Evolutionary conservation across 1,140 invertebrate species (phyloP).

Genomic region (Goniozus legneri): DNA sequence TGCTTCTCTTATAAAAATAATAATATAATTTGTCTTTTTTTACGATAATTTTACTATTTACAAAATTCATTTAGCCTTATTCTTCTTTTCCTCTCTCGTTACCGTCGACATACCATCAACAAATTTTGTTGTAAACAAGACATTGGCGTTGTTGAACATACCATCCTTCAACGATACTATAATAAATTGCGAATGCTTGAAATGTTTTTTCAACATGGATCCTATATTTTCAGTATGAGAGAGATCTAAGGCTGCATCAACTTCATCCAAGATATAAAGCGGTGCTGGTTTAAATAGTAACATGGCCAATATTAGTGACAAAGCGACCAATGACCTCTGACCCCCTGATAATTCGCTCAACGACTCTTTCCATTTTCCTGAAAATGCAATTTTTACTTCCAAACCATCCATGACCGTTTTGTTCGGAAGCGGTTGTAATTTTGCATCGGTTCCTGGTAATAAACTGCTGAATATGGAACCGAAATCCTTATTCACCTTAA

Average conservation of each 20-base stretch:
- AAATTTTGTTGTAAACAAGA: conserved; percentile 93
- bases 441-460: conserved; percentile 84
- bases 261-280: conserved; percentile 97
- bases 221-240: conserved; percentile 99
- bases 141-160: conserved; percentile 99
- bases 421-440: conserved; percentile 73
- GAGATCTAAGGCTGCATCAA: conserved; percentile 96
- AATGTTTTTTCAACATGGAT: conserved; percentile 90
- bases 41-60: too few species aligned
- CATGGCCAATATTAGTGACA: conserved; percentile 95
- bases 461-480: conserved; percentile 93
- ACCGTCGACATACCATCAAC: conserved; percentile 94
- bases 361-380: conserved; percentile 94
- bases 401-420: conserved; percentile 79
- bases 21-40: too few species aligned
- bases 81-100: conserved; percentile 58
- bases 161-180: conserved; percentile 99
- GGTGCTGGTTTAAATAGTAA: conserved; percentile 97
- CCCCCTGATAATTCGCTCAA: conserved; percentile 94
- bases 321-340: conserved; percentile 91
- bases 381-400: conserved; percentile 92
- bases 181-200: conserved; percentile 96
- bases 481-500: conserved; percentile 81
- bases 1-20: too few species aligned
- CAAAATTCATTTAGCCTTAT: not conserved